Conservation (phyloP, 2,888 invertebrate genomes). For the Andrena trimmerana region DNA sequence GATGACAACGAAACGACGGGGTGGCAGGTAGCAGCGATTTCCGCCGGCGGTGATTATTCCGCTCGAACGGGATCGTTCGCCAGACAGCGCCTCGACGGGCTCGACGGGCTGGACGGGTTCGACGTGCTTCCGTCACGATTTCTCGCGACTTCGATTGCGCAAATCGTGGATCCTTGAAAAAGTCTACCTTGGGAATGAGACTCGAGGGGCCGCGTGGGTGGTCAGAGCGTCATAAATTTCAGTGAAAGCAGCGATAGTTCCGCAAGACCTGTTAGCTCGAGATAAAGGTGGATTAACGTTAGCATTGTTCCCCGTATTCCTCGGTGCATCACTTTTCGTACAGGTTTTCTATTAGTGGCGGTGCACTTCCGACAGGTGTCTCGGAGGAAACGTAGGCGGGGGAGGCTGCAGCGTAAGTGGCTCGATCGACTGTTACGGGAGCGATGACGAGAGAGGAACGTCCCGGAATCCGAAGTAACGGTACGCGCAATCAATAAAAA, state of each 20-base stretch:
- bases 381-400: slow-evolving; percentile 1
- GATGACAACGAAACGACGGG: slow-evolving; percentile 21
- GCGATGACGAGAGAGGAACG: slow-evolving; percentile 22
- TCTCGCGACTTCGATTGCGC: slow-evolving; percentile 1
- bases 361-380: slow-evolving; percentile 1
- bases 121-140: neutral
- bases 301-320: no score
- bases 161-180: neutral
- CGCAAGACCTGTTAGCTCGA: no score
- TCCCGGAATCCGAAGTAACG: slow-evolving; percentile 61
- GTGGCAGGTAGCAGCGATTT: slow-evolving; percentile 24
- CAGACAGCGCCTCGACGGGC: neutral
- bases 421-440: slow-evolving; percentile 33
- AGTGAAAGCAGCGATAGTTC: no score
- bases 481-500: slow-evolving; percentile 64
- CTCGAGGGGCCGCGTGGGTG: neutral
- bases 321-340: neutral
- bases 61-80: slow-evolving; percentile 27
- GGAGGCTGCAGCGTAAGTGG: slow-evolving; percentile 24
- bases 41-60: slow-evolving; percentile 31
- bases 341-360: neutral
- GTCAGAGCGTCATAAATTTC: no score
- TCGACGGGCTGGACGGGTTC: neutral
- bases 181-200: neutral
- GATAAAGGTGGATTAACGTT: no score